Conservation (phyloP, 2,113 vertebrate species). For the Nettapus auritus region DNA sequence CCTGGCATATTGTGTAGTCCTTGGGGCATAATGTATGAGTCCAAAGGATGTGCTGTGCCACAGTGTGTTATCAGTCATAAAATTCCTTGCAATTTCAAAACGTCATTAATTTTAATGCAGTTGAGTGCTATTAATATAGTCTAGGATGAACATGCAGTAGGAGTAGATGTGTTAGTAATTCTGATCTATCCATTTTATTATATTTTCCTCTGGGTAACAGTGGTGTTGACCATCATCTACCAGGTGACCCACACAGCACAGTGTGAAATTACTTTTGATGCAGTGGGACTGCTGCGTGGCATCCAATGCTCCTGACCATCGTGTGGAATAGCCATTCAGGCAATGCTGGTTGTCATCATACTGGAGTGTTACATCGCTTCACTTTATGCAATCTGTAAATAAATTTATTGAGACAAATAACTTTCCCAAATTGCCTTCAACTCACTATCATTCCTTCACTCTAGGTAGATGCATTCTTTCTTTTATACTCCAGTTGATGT, state of each 20-base stretch:
- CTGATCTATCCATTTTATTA: not conserved
- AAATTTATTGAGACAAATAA: not conserved
- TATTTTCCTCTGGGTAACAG: not conserved
- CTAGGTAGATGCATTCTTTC: not conserved
- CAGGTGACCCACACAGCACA: not conserved
- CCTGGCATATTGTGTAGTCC: not conserved
- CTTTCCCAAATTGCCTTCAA: not conserved
- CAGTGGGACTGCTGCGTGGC: not conserved
- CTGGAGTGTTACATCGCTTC: rapidly evolving
- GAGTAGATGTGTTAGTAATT: not conserved
- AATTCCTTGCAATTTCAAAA: not conserved
- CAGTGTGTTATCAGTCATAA: not conserved
- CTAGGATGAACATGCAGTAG: not conserved
- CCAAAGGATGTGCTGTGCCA: not conserved
- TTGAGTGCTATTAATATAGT: not conserved
- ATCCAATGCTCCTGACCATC: not conserved
- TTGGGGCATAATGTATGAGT: not conserved
- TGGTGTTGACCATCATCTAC: not conserved
- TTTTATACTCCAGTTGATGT: not conserved
- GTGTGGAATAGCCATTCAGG: not conserved
- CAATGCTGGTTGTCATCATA: not conserved
- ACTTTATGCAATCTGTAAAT: not conserved
- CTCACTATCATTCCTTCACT: not conserved
- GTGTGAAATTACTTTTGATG: not conserved
- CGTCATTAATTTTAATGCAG: not conserved